Percentiles rank a stretch among this genome's conserved stretches.
phyloP scores from a whole-genome alignment of 2,888 invertebrate genomes.

The Tridacna crocea region DNA sequence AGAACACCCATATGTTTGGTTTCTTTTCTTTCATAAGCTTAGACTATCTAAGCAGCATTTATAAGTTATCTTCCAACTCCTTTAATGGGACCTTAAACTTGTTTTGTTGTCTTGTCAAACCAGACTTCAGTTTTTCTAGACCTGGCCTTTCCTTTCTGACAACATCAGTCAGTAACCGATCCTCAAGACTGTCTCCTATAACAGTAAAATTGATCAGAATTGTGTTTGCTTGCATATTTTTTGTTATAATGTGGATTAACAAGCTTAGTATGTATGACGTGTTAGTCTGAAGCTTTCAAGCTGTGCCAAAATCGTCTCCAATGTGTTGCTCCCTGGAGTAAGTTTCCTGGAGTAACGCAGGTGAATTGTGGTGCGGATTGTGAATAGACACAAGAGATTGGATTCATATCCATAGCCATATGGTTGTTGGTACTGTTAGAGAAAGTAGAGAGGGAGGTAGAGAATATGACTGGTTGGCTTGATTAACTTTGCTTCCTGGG shows the following conservation, averaged over 20 bases:
- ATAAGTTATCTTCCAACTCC: conserved; percentile 94
- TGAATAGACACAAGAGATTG: too few relatives aligned
- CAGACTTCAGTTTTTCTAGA: conserved; percentile 96
- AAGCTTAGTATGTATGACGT: conserved; percentile 96
- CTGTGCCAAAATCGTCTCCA: too few relatives aligned
- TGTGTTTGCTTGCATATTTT: conserved; percentile 99
- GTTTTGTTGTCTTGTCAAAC: conserved; percentile 97
- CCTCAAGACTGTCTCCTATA: conserved; percentile 97
- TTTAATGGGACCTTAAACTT: conserved; percentile 98
- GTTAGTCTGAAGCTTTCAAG: conserved; percentile 93
- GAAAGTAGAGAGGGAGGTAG: too few relatives aligned
- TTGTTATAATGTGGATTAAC: conserved; percentile 99
- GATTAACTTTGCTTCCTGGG: too few relatives aligned
- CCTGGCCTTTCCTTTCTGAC: conserved; percentile 98
- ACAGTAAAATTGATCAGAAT: conserved; percentile 98
- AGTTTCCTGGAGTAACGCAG: too few relatives aligned
- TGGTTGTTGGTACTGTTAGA: too few relatives aligned
- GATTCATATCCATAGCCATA: too few relatives aligned
- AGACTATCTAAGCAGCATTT: conserved; percentile 97
- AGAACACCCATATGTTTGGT: conserved; percentile 95
- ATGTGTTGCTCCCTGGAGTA: too few relatives aligned
- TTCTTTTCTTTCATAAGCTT: conserved; percentile 92
- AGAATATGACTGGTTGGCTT: too few relatives aligned
- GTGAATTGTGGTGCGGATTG: too few relatives aligned
- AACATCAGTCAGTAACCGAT: conserved; percentile 97